A percentile compares a stretch with the other conserved stretches of the same genome.
Evolutionary conservation across 2,888 invertebrate genomes (phyloP).

Genomic region (Conchocele bisecta): DNA sequence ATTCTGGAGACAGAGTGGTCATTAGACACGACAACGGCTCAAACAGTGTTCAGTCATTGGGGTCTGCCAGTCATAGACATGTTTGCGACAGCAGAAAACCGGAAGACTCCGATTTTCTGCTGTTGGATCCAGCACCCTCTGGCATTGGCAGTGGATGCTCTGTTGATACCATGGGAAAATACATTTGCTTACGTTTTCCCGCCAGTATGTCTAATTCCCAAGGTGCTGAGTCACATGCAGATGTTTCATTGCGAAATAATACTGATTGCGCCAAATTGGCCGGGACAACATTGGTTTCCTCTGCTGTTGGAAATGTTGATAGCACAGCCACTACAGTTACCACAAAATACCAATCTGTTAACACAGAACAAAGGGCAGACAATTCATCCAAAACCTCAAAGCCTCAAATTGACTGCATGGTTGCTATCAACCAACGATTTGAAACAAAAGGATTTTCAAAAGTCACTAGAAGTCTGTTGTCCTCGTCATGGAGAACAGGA

Average conservation of each 20-base stretch:
- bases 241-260: slow-evolving; percentile 16
- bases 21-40: slow-evolving; percentile 2
- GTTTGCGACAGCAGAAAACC: slow-evolving; percentile 33
- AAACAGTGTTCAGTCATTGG: slow-evolving; percentile 2
- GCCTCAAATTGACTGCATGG: slow-evolving; percentile 45
- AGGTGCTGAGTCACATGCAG: slow-evolving; percentile 13
- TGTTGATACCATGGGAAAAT: slow-evolving; percentile 37
- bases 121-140: slow-evolving; percentile 24
- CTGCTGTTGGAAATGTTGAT: slow-evolving; percentile 21
- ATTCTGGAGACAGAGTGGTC: slow-evolving; percentile 35
- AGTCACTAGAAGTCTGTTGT: slow-evolving; percentile 30
- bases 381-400: slow-evolving; percentile 32
- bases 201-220: slow-evolving; percentile 31
- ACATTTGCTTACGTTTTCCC: slow-evolving; percentile 46
- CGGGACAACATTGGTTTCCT: slow-evolving; percentile 29
- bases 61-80: slow-evolving; percentile 31
- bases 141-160: slow-evolving; percentile 37
- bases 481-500: slow-evolving; percentile 20
- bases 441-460: slow-evolving; percentile 35
- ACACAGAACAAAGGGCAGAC: slow-evolving; percentile 28
- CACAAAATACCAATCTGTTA: slow-evolving; percentile 11
- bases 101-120: slow-evolving; percentile 26
- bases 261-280: slow-evolving; percentile 37
- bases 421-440: slow-evolving; percentile 39
- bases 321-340: slow-evolving; percentile 26